Conservation (phyloP, 2,888 invertebrate genomes). For the Agriopis marginaria region DNA sequence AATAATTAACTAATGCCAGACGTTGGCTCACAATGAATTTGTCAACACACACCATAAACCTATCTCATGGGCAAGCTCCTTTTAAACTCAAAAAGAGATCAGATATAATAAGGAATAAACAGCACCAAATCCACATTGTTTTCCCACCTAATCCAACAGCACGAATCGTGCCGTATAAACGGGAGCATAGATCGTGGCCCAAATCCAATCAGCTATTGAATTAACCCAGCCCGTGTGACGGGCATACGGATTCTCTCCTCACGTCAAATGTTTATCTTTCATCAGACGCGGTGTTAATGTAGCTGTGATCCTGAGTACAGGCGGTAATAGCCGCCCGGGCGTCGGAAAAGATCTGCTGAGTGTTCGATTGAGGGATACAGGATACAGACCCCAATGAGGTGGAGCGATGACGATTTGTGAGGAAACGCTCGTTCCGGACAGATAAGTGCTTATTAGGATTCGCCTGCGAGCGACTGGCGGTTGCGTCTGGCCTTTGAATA, state of each 20-base stretch:
- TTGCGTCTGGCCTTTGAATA: conserved; percentile 34
- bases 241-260: conserved; percentile 84
- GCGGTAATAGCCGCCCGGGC: conserved; percentile 64
- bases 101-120: not conserved
- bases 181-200: conserved; percentile 75
- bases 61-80: not conserved
- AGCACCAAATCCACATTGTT: conserved; percentile 18
- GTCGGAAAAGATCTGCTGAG: conserved; percentile 67
- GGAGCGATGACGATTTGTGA: conserved; percentile 48
- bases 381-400: conserved; percentile 52
- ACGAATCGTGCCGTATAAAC: conserved; percentile 67
- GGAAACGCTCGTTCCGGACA: conserved; percentile 41
- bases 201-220: conserved; percentile 87
- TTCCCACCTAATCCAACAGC: conserved; percentile 20
- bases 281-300: conserved; percentile 80
- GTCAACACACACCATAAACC: not conserved
- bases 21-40: too few species aligned
- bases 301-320: conserved; percentile 72
- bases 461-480: conserved; percentile 12
- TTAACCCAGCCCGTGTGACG: conserved; percentile 84
- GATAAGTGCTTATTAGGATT: conserved; percentile 46
- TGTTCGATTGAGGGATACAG: conserved; percentile 48
- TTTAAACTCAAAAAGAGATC: conserved; percentile 1
- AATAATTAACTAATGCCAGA: too few species aligned
- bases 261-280: conserved; percentile 86